Evolutionary conservation across 2,113 vertebrate species (phyloP).

Genomic region (Tachuris rubrigastra): DNA sequence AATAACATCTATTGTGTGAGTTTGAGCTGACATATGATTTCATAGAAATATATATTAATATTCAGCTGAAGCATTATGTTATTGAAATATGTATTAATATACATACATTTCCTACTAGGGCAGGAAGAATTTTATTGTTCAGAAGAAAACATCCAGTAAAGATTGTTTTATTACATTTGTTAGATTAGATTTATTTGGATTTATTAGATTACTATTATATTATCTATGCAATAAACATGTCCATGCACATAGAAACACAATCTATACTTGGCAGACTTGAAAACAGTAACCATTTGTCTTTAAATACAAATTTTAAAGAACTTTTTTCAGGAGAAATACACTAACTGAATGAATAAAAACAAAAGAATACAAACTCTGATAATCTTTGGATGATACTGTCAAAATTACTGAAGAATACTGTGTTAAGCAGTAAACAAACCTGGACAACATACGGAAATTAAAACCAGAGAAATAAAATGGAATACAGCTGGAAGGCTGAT

Average conservation of each 20-base stretch:
- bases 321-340: not conserved
- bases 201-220: not conserved
- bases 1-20: not conserved
- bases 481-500: not conserved
- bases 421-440: not conserved
- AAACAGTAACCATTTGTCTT: not conserved
- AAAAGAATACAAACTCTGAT: not conserved
- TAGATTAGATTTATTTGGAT: not conserved
- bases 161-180: not conserved
- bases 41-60: not conserved
- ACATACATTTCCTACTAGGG: not conserved
- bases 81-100: not conserved
- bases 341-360: not conserved
- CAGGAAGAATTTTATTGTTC: not conserved
- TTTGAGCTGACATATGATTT: not conserved
- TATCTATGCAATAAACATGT: not conserved
- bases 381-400: not conserved
- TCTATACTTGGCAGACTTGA: not conserved
- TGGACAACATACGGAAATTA: not conserved
- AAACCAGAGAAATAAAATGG: not conserved
- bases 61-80: not conserved
- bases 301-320: not conserved
- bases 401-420: not conserved
- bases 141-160: not conserved
- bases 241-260: not conserved